Evolutionary conservation across 1,140 invertebrate species (phyloP).

Genomic region (Aphelinus certus): DNA sequence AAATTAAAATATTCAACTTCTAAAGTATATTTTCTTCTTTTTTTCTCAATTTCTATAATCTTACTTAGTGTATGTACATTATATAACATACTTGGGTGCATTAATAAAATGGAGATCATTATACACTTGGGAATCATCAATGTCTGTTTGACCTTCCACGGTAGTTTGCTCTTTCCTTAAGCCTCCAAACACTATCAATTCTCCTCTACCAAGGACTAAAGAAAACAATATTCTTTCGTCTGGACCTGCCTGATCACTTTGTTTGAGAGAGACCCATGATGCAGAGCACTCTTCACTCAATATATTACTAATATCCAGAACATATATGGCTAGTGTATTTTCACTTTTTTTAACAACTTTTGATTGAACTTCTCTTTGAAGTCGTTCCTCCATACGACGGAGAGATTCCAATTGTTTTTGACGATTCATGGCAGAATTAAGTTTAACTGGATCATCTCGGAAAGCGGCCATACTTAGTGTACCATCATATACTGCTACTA

Average conservation of each 20-base stretch:
- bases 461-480: constrained; percentile 71
- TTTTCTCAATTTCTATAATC: neutral
- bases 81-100: constrained; percentile 78
- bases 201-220: constrained; percentile 86
- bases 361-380: constrained; percentile 53
- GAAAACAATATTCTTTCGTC: constrained; percentile 92
- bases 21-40: no score
- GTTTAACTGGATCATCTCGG: constrained; percentile 65
- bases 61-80: constrained; percentile 48
- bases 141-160: constrained; percentile 59
- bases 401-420: constrained; percentile 72
- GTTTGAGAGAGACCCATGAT: constrained; percentile 80
- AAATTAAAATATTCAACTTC: neutral
- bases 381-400: constrained; percentile 70
- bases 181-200: constrained; percentile 94
- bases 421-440: constrained; percentile 64
- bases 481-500: constrained; percentile 64
- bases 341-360: constrained; percentile 52
- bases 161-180: constrained; percentile 78
- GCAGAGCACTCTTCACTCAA: constrained; percentile 73
- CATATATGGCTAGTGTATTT: constrained; percentile 82
- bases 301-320: constrained; percentile 84
- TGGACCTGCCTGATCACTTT: constrained; percentile 74
- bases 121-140: constrained; percentile 71
- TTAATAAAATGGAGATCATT: constrained; percentile 84